These are phyloP conservation scores for Latrodectus elegans DNA, from an alignment of 2,888 invertebrate species.

Conservation along the genomic window DNA sequence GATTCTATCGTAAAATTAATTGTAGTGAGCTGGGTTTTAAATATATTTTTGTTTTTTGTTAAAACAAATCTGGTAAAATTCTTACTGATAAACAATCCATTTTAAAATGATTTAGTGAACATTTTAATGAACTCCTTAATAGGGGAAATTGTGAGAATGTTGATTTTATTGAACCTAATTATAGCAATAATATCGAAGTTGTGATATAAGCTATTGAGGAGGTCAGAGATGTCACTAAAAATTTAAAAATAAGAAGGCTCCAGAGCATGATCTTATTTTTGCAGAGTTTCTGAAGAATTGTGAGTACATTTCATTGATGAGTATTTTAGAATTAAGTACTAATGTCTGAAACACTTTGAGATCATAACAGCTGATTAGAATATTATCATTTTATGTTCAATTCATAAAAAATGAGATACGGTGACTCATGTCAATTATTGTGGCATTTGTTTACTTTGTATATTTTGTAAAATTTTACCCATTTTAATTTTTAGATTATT, in stretches of 20 bases:
- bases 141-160: neutral
- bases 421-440: neutral
- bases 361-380: neutral
- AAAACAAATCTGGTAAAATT: slow-evolving; percentile 8
- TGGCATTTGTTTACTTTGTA: slow-evolving; percentile 1
- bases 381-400: slow-evolving; percentile 4
- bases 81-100: neutral
- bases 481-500: slow-evolving; percentile 5
- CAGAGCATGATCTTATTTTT: neutral
- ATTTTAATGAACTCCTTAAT: neutral
- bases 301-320: neutral
- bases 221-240: neutral
- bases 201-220: neutral
- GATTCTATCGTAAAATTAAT: neutral
- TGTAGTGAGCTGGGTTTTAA: neutral
- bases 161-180: neutral
- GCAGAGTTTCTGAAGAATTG: neutral
- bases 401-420: neutral
- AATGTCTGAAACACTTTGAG: neutral
- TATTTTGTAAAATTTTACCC: neutral
- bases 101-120: neutral
- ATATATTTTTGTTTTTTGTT: neutral
- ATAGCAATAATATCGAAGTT: neutral
- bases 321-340: neutral
- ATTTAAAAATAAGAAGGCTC: slow-evolving; percentile 2